Evolutionary conservation across 1,140 invertebrate genomes (phyloP).

Genomic region (Belonocnema kinseyi): DNA sequence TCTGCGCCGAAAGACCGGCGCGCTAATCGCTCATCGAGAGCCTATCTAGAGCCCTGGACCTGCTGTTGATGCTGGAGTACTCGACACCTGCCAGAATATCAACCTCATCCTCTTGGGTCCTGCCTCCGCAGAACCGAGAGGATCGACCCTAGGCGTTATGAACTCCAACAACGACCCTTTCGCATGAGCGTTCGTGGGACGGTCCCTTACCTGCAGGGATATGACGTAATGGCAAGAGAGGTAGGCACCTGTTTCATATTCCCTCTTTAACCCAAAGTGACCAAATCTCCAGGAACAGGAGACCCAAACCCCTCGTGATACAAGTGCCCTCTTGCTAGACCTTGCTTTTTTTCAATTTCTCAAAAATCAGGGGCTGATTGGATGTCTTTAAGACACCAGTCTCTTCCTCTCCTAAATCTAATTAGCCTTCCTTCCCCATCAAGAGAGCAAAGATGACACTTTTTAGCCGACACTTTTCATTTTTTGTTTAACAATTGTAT

Average conservation of each 20-base stretch:
- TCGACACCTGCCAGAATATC: neutral
- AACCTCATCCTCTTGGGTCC: slow-evolving; percentile 33
- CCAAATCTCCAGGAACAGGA: too few relatives aligned
- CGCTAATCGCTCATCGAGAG: slow-evolving; percentile 38
- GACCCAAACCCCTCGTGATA: neutral
- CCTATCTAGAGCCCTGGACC: slow-evolving; percentile 40
- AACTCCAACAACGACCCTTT: slow-evolving; percentile 41
- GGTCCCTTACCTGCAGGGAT: slow-evolving; percentile 73
- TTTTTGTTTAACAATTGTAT: slow-evolving; percentile 3
- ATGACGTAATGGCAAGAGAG: slow-evolving; percentile 79
- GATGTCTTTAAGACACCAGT: neutral
- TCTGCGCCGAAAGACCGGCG: slow-evolving; percentile 44
- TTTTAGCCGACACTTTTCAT: neutral
- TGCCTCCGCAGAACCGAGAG: slow-evolving; percentile 36
- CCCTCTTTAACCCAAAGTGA: neutral
- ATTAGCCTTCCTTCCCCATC: too few relatives aligned
- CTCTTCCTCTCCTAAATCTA: neutral
- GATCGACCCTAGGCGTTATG: slow-evolving; percentile 40
- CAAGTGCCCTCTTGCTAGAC: neutral
- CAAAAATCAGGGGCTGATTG: neutral
- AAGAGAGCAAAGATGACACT: too few relatives aligned
- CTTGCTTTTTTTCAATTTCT: neutral
- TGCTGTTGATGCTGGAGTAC: slow-evolving; percentile 12
- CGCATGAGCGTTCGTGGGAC: slow-evolving; percentile 68
- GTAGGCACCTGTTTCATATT: slow-evolving; percentile 59